Percentiles rank a stretch among this genome's conserved stretches.
Evolutionary conservation across 2,888 invertebrate genomes (phyloP).

Genomic region (Himalopsyche japonica): DNA sequence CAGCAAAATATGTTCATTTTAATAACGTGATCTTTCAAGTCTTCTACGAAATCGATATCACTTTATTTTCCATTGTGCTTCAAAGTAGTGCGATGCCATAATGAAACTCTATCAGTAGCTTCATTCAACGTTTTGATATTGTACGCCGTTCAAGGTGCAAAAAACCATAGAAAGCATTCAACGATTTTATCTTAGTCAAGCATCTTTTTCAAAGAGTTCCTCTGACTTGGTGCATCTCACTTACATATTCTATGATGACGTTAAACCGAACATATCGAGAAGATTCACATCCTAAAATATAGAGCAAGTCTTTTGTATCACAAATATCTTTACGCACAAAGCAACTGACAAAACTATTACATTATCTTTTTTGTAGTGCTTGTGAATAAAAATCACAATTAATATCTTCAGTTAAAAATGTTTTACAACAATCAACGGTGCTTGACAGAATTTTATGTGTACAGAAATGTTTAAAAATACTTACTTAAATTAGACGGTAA

Average conservation of each 20-base stretch:
- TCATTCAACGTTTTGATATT: constrained; percentile 13
- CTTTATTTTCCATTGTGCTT: constrained; percentile 15
- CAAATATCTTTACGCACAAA: too few relatives aligned
- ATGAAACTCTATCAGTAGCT: constrained; percentile 19
- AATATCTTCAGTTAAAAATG: too few relatives aligned
- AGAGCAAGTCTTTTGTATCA: too few relatives aligned
- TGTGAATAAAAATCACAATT: too few relatives aligned
- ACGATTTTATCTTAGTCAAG: neutral
- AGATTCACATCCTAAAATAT: too few relatives aligned
- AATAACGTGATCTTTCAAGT: neutral
- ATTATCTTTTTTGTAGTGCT: too few relatives aligned
- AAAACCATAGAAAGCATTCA: neutral
- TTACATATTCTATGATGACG: neutral
- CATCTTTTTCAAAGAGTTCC: neutral
- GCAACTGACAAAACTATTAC: too few relatives aligned
- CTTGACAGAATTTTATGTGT: too few relatives aligned
- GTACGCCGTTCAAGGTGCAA: neutral
- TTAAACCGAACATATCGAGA: neutral
- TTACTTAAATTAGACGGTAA: too few relatives aligned
- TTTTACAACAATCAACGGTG: too few relatives aligned
- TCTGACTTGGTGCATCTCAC: neutral
- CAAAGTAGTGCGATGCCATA: constrained; percentile 9
- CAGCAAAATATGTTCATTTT: neutral
- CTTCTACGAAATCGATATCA: constrained; percentile 11
- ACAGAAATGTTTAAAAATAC: too few relatives aligned